Evolutionary conservation across 2,888 invertebrate genomes (phyloP).

Genomic region (Dryocosmus kuriphilus): DNA sequence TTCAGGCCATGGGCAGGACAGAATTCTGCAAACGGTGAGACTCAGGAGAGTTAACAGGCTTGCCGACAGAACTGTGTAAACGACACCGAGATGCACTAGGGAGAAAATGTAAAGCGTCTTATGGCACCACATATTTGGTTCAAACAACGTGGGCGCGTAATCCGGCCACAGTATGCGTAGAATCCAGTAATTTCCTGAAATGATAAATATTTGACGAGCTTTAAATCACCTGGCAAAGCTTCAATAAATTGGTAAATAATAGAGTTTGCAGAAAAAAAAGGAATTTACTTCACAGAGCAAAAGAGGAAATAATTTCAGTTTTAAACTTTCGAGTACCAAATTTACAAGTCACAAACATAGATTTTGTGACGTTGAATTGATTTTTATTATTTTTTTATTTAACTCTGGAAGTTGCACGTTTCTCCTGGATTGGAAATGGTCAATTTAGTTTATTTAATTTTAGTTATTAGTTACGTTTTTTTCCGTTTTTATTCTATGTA

Average conservation of each 20-base stretch:
- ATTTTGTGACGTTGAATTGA: too few relatives aligned
- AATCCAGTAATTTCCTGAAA: slow-evolving; percentile 85
- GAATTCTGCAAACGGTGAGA: slow-evolving; percentile 84
- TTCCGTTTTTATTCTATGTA: too few relatives aligned
- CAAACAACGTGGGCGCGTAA: slow-evolving; percentile 85
- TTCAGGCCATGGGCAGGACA: slow-evolving; percentile 85
- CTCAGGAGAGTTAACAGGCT: slow-evolving; percentile 81
- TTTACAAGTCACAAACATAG: too few relatives aligned
- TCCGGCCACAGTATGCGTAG: slow-evolving; percentile 88
- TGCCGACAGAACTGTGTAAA: slow-evolving; percentile 83
- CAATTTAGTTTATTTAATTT: too few relatives aligned
- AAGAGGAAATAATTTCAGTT: too few relatives aligned
- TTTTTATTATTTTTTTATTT: too few relatives aligned
- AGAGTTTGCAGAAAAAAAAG: too few relatives aligned
- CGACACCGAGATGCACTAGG: slow-evolving; percentile 85
- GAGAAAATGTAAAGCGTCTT: slow-evolving; percentile 88
- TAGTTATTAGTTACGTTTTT: too few relatives aligned
- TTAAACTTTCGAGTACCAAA: too few relatives aligned
- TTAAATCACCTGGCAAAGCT: not conserved
- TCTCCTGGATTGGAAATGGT: too few relatives aligned
- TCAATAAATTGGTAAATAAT: slow-evolving; percentile 2
- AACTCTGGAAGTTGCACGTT: too few relatives aligned
- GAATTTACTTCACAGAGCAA: too few relatives aligned
- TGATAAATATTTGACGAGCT: slow-evolving; percentile 25
- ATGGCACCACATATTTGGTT: slow-evolving; percentile 90